Evolutionary conservation across 30 jellyfish, hydroid and myxozoan genomes (phyloP), one percentile per base, ranked within the genome.

Genomic region (Haliclystus octoradiatus): DNA sequence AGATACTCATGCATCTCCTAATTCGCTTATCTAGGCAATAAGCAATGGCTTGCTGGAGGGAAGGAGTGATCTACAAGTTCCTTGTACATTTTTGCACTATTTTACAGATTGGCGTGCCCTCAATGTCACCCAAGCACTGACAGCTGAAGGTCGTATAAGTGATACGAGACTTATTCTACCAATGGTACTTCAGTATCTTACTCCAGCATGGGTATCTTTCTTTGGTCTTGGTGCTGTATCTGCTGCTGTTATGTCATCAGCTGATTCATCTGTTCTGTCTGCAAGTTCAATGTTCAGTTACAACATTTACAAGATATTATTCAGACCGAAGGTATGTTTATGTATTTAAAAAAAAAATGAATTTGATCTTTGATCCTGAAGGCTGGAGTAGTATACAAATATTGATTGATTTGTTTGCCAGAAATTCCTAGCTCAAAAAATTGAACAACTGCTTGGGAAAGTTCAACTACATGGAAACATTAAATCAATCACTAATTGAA

Each of bases 211-310:
- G 82, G 95, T 84, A 27, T 84, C 95, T 28, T 77, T 84, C 28
- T 75, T 84, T 77, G 95, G 95, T 9, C 72, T 84, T 83, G 95
- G 95, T 33, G 95, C 95, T 29, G 75, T 84, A 34, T 84, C 95
- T 33, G 95, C 95, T 1, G 95, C 95, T 22, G 95, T 84, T 50
- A 84, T 84, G 95, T 84, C 95, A 15, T 76, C 93, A 1, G 95
- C 95, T 34, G 95, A 84, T 53, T 84, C 95, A 25, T 84, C 95
- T 26, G 89, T 84, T 30, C 81, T 84, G 50, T 76, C 93, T 0
- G 95, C 95, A 24, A 77, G 92, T 34, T 84, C 95, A 14, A 84
- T 84, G 95, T 84, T 84, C 33, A 77, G 93, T 31, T 84, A 84
- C 62, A 84, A 84, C 70, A 77, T 84, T 27, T 84, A 84, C 83